These are phyloP conservation scores for Condylostylus longicornis DNA, from an alignment of 1,140 invertebrate species.

Conservation along the genomic window DNA sequence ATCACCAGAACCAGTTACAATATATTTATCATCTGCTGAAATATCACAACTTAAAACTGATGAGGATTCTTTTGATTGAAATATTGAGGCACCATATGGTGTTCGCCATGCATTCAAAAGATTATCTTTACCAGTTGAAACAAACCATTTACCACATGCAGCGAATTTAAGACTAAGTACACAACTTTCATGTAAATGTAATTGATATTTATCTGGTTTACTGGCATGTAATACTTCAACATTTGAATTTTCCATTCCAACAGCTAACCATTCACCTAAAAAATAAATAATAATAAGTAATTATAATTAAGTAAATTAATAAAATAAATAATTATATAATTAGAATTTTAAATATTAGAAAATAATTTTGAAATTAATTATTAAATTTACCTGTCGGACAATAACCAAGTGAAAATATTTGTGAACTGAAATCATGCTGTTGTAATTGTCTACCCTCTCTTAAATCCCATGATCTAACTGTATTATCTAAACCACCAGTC, in stretches of 20 bases:
- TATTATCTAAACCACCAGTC: slow-evolving; percentile 93
- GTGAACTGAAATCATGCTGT: slow-evolving; percentile 77
- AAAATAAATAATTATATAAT: background rate
- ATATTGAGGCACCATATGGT: slow-evolving; percentile 89
- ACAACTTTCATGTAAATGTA: slow-evolving; percentile 90
- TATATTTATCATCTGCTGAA: slow-evolving; percentile 90
- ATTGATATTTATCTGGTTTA: slow-evolving; percentile 88
- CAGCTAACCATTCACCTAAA: slow-evolving; percentile 81
- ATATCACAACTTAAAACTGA: slow-evolving; percentile 96
- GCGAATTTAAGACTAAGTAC: slow-evolving; percentile 90
- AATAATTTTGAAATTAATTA: background rate
- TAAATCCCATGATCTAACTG: slow-evolving; percentile 86
- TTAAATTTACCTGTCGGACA: slow-evolving; percentile 61
- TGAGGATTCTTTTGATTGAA: slow-evolving; percentile 92
- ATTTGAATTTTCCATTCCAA: slow-evolving; percentile 92
- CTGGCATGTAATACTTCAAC: slow-evolving; percentile 82
- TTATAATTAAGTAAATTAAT: background rate
- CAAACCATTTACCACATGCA: slow-evolving; percentile 92
- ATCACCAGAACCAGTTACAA: slow-evolving; percentile 92
- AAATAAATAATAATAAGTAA: slow-evolving; percentile 1
- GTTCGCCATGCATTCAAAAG: slow-evolving; percentile 91
- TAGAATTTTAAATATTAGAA: background rate
- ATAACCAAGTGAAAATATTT: slow-evolving; percentile 88
- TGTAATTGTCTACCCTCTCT: slow-evolving; percentile 74
- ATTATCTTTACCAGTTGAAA: slow-evolving; percentile 94